Conservation (phyloP, 37 sponge, comb jelly and placozoan species). For the Axinella damicornis region DNA sequence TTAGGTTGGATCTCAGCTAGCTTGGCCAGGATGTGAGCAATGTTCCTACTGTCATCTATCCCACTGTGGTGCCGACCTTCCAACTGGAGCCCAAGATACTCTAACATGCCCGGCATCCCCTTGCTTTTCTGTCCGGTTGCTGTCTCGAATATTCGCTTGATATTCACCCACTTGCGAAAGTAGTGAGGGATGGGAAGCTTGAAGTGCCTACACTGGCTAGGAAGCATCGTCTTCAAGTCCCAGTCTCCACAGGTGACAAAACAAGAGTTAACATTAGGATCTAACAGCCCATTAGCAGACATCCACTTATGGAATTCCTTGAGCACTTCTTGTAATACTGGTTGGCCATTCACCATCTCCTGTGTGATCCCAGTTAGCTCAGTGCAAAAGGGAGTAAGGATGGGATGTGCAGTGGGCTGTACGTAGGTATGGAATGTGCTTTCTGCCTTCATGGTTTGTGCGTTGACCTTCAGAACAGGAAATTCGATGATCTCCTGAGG, state of each 20-base stretch:
- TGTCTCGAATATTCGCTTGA: conserved; percentile 38
- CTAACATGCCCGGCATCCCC: conserved; percentile 59
- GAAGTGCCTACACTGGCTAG: conserved; percentile 60
- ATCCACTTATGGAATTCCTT: conserved; percentile 58
- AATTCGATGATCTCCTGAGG: conserved; percentile 85
- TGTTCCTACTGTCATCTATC: conserved; percentile 77
- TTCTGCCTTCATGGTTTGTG: conserved; percentile 52
- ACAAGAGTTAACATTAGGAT: conserved; percentile 30
- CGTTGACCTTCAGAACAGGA: conserved; percentile 74
- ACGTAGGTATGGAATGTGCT: conserved; percentile 81
- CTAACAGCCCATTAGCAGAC: conserved; percentile 27
- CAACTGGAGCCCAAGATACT: conserved; percentile 38
- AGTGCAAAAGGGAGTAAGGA: conserved; percentile 74
- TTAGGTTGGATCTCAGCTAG: background rate
- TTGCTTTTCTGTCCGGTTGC: conserved; percentile 7
- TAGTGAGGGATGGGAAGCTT: conserved; percentile 33
- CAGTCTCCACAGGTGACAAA: conserved; percentile 82
- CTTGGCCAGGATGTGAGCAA: conserved; percentile 49
- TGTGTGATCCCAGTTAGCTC: conserved; percentile 77
- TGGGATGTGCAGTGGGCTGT: conserved; percentile 64
- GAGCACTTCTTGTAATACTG: conserved; percentile 31
- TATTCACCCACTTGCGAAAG: conserved; percentile 72
- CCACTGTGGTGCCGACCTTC: conserved; percentile 78
- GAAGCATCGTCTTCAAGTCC: conserved; percentile 78
- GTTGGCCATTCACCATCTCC: conserved; percentile 59